These are phyloP conservation scores for Zaprionus ghesquierei DNA, from an alignment of 1,140 invertebrate genomes.

Conservation along the genomic window DNA sequence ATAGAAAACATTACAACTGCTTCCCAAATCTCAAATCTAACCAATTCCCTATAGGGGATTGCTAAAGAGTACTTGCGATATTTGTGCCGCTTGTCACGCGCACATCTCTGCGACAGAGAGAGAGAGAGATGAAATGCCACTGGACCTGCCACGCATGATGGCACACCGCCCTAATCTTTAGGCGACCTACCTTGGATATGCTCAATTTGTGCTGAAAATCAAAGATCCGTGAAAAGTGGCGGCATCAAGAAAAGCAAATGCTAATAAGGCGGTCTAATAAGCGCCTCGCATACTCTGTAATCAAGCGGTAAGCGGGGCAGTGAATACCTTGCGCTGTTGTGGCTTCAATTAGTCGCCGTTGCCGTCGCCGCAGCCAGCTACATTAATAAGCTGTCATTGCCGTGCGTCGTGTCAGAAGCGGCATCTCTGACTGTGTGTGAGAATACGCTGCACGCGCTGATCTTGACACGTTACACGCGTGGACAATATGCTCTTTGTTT, in stretches of 20 bases:
- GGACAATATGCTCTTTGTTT: conserved; percentile 9
- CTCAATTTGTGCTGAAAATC: conserved; percentile 58
- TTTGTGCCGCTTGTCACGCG: not conserved
- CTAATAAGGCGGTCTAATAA: conserved; percentile 17
- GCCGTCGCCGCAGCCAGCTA: too few species aligned
- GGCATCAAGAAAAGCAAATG: conserved; percentile 31
- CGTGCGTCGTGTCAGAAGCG: not conserved
- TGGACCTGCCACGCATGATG: conserved; percentile 23
- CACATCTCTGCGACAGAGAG: not conserved
- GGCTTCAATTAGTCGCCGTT: not conserved
- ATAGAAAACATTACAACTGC: too few species aligned
- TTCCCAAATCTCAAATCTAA: too few species aligned
- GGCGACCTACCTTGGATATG: conserved; percentile 35
- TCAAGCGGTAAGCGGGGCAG: not conserved
- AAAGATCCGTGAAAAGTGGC: conserved; percentile 62
- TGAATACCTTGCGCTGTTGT: not conserved
- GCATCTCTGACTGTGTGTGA: not conserved
- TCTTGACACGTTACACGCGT: conserved; percentile 22
- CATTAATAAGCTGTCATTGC: not conserved
- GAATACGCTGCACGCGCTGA: not conserved
- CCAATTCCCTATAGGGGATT: too few species aligned
- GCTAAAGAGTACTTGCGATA: too few species aligned
- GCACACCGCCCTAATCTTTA: conserved; percentile 28
- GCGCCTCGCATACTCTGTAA: conserved; percentile 4
- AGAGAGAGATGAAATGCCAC: conserved; percentile 7